A percentile compares a stretch with the other conserved stretches of the same genome.
Conservation (phyloP, 2,888 invertebrate genomes). For the Leucophenga maculata region DNA sequence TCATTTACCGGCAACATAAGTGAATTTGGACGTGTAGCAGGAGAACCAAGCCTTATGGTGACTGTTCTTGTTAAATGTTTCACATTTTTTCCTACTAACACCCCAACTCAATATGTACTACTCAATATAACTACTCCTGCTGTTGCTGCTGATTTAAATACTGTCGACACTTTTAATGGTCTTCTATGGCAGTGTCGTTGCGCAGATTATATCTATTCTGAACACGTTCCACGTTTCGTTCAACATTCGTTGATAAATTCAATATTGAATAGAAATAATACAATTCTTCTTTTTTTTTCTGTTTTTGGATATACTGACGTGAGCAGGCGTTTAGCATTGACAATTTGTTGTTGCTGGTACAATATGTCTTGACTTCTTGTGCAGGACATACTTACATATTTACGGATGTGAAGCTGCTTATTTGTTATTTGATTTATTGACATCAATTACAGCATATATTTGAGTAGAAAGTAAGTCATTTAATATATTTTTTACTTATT, state of each 20-base stretch:
- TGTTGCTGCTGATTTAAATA: constrained; percentile 56
- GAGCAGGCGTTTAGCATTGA: constrained; percentile 25
- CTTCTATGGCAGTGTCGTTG: constrained; percentile 17
- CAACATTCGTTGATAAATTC: constrained; percentile 63
- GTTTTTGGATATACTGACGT: neutral
- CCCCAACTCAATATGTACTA: neutral
- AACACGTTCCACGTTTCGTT: constrained; percentile 59
- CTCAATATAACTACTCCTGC: too few relatives aligned
- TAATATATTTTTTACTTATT: too few relatives aligned
- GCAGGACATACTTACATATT: too few relatives aligned
- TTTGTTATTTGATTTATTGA: constrained; percentile 17
- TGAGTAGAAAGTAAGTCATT: too few relatives aligned
- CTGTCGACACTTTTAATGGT: constrained; percentile 64
- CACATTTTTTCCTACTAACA: constrained; percentile 28
- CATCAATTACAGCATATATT: constrained; percentile 21
- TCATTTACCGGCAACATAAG: constrained; percentile 59
- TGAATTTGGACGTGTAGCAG: constrained; percentile 42
- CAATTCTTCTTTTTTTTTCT: constrained; percentile 53
- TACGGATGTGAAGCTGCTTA: neutral
- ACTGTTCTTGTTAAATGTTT: constrained; percentile 57
- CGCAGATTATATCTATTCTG: constrained; percentile 51
- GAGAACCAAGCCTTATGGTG: neutral
- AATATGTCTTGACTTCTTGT: neutral
- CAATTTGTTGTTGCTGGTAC: constrained; percentile 20
- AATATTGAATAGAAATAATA: constrained; percentile 70